A percentile compares a stretch with the other conserved stretches of the same genome.
Conservation (phyloP, 2,113 vertebrate species). For the Lepus americanus region DNA sequence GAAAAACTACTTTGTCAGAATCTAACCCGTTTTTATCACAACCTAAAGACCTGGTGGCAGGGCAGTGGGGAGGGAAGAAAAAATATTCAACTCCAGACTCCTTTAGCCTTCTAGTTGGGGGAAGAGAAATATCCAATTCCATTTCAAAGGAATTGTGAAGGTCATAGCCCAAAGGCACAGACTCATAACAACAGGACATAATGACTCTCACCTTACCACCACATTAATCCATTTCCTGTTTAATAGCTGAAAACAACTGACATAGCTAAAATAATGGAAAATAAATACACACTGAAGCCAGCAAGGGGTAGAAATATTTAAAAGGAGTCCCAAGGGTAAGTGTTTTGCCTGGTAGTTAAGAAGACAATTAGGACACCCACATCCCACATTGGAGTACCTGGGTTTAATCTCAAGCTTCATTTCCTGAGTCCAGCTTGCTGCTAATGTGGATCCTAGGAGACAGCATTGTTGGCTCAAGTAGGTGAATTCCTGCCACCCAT, state of each 20-base stretch:
- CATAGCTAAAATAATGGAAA: background rate
- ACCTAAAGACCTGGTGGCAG: background rate
- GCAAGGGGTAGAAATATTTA: no score
- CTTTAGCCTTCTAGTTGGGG: background rate
- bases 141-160: background rate
- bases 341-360: no score
- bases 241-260: background rate
- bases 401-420: no score
- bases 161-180: background rate
- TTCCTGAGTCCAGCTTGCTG: no score
- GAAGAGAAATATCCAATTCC: background rate
- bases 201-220: background rate
- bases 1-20: background rate
- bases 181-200: conserved; percentile 12
- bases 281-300: background rate
- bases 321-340: background rate
- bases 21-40: conserved; percentile 28
- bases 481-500: no score
- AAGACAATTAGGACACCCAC: no score
- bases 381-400: no score
- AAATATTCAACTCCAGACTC: background rate
- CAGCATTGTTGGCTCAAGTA: no score
- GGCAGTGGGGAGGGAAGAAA: no score
- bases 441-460: no score
- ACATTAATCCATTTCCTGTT: background rate